Evolutionary conservation across 1,140 invertebrate genomes (phyloP).

Genomic region (Triops longicaudatus): DNA sequence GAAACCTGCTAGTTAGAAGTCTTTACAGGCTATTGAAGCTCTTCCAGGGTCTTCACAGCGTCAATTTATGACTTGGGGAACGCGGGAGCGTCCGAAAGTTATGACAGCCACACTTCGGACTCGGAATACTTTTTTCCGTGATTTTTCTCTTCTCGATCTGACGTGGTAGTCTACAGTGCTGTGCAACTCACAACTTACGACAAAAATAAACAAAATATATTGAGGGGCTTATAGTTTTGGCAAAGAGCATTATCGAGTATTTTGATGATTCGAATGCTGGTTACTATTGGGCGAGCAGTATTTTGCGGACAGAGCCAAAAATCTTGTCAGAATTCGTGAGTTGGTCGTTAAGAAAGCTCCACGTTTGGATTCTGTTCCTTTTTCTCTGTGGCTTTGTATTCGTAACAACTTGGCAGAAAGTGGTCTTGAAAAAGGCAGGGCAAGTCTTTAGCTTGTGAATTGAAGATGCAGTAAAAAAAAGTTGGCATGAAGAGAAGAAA

Average conservation of each 20-base stretch:
- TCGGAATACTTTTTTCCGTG: background rate
- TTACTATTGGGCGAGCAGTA: background rate
- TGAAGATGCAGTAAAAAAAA: background rate
- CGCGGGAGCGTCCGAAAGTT: slow-evolving; percentile 9
- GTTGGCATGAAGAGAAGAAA: background rate
- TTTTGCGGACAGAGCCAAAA: background rate
- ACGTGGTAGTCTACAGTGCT: background rate
- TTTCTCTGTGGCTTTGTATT: background rate
- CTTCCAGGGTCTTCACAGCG: slow-evolving; percentile 4
- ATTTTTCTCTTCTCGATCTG: no score
- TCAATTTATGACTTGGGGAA: slow-evolving; percentile 11
- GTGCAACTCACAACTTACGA: background rate
- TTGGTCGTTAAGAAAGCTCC: background rate
- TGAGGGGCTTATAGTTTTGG: background rate
- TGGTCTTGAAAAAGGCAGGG: background rate
- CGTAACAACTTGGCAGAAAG: background rate
- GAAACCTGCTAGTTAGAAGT: slow-evolving; percentile 15
- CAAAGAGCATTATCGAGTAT: background rate
- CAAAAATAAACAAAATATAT: background rate
- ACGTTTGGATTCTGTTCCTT: background rate
- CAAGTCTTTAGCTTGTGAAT: background rate
- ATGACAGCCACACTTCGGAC: background rate
- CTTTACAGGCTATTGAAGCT: slow-evolving; percentile 12
- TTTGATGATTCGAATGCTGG: background rate
- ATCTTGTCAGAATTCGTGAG: background rate